Evolutionary conservation across 2,113 vertebrate genomes (phyloP), one percentile per base, ranked within the genome.

Genomic region (Limnothrissa miodon): DNA sequence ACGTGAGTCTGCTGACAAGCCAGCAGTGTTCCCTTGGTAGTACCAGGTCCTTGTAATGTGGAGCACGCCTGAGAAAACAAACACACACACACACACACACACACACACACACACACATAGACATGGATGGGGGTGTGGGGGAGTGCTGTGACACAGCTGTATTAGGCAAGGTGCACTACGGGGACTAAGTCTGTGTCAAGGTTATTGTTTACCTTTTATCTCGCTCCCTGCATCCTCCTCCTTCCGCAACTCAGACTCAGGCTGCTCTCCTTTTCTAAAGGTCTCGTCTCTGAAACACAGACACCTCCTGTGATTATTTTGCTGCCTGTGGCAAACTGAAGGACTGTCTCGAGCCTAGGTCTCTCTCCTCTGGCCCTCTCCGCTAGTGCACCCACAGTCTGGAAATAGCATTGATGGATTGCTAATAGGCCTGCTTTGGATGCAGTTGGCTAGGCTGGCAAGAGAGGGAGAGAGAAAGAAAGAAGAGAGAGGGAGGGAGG

Each of bases 381-480:
- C 46, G 36, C 45, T 39, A 79, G 45, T 56, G 59, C 78, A 46
- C 33, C 51, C 78, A 39, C 83, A 39, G 83, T 80, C 83, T 86
- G 85, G 82, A 83, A 86, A 87, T 80, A 88, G 87, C 85, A 33
- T 66, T 87, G 86, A 89, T 89, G 85, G 84, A 89, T 86, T 83
- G 81, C 84, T 89, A 84, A 87, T 84, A 83, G 79, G 42, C 53
- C 81, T 85, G 80, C 83, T 82, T 83, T 70, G 83, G 83, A 87
- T 85, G 83, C 86, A 86, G 79, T 80, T 59, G 81, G 59, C 80
- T 51, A 78, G 45, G 81, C 36, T 45, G 45, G 2, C 45, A 13
- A 23, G 81, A 21, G 81, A 46, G 42, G 23, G 2, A 46, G 51
- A 44, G 82, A 45, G 80, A 59, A 48, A 29, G 15, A 48, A 7